phyloP scores from a whole-genome alignment of 1,140 invertebrate species.

The Drosophila miranda region DNA sequence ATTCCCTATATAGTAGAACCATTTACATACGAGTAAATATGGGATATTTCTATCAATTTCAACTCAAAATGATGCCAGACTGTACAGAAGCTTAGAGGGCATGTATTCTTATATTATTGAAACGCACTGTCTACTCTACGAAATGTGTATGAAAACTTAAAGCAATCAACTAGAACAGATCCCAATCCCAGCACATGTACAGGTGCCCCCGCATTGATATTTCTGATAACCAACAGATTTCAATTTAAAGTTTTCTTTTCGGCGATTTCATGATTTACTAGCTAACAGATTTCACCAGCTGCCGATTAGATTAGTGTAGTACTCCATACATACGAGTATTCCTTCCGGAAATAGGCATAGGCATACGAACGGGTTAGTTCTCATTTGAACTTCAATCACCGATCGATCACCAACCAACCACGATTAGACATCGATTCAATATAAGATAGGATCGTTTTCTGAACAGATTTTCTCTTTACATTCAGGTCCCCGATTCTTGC shows the following conservation, averaged over 20 bases:
- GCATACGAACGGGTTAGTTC: not conserved
- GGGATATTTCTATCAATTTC: too few species aligned
- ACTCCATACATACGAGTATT: not conserved
- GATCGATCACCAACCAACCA: not conserved
- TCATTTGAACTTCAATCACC: not conserved
- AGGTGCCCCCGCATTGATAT: constrained; percentile 6
- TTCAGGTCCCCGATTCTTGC: constrained; percentile 87
- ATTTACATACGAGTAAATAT: too few species aligned
- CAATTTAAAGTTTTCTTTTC: constrained; percentile 31
- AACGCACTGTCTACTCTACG: not conserved
- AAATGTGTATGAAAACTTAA: not conserved
- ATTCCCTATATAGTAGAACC: not conserved
- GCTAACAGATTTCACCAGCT: constrained; percentile 39
- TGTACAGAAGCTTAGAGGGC: too few species aligned
- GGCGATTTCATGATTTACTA: constrained; percentile 12
- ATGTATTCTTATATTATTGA: not conserved
- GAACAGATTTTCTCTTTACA: not conserved
- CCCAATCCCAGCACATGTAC: constrained; percentile 4
- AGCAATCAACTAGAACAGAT: not conserved
- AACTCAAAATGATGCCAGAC: too few species aligned
- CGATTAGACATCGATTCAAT: too few species aligned
- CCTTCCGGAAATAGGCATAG: too few species aligned
- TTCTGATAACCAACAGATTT: constrained; percentile 28
- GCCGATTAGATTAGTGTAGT: constrained; percentile 53
- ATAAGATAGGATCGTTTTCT: not conserved